phyloP scores from a whole-genome alignment of 30 jellyfish, hydroid and myxozoan genomes.

The Phacellophora camtschatica region DNA sequence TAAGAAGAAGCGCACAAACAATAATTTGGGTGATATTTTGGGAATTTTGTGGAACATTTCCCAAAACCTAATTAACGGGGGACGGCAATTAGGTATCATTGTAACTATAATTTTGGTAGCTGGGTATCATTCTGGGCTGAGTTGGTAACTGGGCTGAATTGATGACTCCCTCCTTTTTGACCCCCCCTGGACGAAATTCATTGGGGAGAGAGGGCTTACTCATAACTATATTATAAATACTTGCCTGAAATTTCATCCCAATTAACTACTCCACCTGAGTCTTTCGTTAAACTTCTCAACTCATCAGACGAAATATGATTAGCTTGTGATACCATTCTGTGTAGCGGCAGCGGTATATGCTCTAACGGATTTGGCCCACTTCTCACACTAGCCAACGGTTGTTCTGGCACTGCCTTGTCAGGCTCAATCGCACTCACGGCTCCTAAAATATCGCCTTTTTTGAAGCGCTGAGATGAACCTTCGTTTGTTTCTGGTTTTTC shows the following conservation, averaged over 20 bases:
- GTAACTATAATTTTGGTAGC: too few relatives aligned
- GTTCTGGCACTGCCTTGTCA: conserved; percentile 11
- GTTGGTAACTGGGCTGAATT: too few relatives aligned
- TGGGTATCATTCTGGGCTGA: too few relatives aligned
- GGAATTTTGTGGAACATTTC: too few relatives aligned
- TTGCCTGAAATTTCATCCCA: conserved; percentile 54
- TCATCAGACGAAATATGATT: conserved; percentile 44
- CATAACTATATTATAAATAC: too few relatives aligned
- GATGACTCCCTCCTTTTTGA: too few relatives aligned
- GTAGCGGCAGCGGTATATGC: conserved; percentile 40
- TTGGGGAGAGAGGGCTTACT: too few relatives aligned
- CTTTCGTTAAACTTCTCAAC: background rate
- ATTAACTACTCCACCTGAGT: conserved; percentile 20
- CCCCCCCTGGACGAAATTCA: too few relatives aligned
- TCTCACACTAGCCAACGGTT: conserved; percentile 17
- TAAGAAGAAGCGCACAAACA: too few relatives aligned
- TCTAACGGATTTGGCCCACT: conserved; percentile 69
- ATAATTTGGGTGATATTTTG: too few relatives aligned
- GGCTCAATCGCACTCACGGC: conserved; percentile 17
- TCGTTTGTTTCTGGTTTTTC: conserved; percentile 9
- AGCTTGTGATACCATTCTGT: conserved; percentile 31
- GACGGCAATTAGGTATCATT: too few relatives aligned
- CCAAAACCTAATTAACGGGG: too few relatives aligned
- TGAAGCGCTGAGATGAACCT: conserved; percentile 23
- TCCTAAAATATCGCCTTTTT: conserved; percentile 23